A percentile compares a stretch with the other conserved stretches of the same genome.
These are phyloP conservation scores for Nothobranchius furzeri DNA, from an alignment of 2,113 vertebrate species.

Conservation along the genomic window DNA sequence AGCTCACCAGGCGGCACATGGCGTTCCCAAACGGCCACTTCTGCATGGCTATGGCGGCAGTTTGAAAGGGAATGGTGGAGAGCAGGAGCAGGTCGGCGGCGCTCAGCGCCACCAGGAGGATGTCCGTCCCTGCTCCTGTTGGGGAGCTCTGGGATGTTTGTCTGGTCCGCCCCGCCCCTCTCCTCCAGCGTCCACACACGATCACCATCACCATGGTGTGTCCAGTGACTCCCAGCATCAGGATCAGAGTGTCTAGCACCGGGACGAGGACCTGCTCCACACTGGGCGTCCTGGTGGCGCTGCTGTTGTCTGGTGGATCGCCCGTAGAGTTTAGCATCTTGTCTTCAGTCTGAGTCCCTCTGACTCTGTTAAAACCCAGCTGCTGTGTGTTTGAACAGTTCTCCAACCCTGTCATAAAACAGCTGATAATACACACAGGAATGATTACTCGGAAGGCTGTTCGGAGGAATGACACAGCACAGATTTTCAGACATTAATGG, in stretches of 20 bases:
- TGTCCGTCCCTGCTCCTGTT: slow-evolving; percentile 64
- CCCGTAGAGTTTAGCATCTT: slow-evolving; percentile 33
- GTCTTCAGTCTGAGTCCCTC: slow-evolving; percentile 16
- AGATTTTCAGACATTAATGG: slow-evolving; percentile 11
- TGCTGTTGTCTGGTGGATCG: slow-evolving; percentile 45
- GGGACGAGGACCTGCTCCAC: slow-evolving; percentile 74
- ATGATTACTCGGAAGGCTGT: slow-evolving; percentile 25
- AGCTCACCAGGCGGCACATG: slow-evolving; percentile 75
- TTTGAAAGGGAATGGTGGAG: slow-evolving; percentile 75
- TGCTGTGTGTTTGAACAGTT: slow-evolving; percentile 16
- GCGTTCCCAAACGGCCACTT: slow-evolving; percentile 73
- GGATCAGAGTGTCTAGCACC: slow-evolving; percentile 70
- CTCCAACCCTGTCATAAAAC: slow-evolving; percentile 43
- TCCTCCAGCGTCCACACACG: slow-evolving; percentile 59
- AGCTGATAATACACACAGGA: slow-evolving; percentile 36
- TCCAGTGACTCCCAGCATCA: slow-evolving; percentile 69
- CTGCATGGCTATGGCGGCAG: slow-evolving; percentile 62
- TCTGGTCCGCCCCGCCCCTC: neutral
- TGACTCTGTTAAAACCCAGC: slow-evolving; percentile 18
- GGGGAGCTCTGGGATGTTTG: slow-evolving; percentile 22
- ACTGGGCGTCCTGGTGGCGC: slow-evolving; percentile 9
- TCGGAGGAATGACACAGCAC: slow-evolving; percentile 17
- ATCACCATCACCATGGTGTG: slow-evolving; percentile 76
- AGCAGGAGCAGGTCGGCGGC: slow-evolving; percentile 75
- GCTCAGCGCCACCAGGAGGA: slow-evolving; percentile 76